Conservation (phyloP, 2,113 vertebrate genomes). For the Neogobius melanostomus region DNA sequence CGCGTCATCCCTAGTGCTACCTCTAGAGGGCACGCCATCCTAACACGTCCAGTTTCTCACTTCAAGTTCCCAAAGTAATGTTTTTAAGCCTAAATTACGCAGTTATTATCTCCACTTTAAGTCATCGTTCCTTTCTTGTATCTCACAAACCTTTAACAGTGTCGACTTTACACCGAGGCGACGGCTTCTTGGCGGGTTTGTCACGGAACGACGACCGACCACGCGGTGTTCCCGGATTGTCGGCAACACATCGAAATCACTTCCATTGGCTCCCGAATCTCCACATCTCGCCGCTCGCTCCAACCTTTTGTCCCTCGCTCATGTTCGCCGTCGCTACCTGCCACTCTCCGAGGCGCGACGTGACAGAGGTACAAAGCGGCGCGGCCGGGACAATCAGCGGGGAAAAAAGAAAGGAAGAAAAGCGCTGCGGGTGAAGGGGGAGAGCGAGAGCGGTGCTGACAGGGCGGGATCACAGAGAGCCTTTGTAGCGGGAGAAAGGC, state of each 20-base stretch:
- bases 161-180: too few relatives aligned
- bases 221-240: background rate
- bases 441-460: background rate
- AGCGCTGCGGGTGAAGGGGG: background rate
- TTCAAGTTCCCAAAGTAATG: too few relatives aligned
- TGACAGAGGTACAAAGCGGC: slow-evolving; percentile 1
- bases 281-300: background rate
- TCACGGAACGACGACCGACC: background rate
- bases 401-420: background rate
- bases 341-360: background rate
- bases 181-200: background rate
- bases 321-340: background rate
- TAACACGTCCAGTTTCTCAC: too few relatives aligned
- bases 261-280: background rate
- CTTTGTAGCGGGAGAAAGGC: background rate
- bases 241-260: background rate
- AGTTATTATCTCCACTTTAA: too few relatives aligned
- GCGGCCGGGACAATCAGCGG: background rate
- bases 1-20: too few relatives aligned
- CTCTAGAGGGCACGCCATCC: too few relatives aligned
- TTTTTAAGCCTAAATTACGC: too few relatives aligned
- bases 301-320: background rate
- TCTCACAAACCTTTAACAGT: too few relatives aligned
- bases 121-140: too few relatives aligned
- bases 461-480: background rate